Base-by-base conservation (phyloP, 2,888 invertebrate genomes). In the Onchidella celtica region DNA sequence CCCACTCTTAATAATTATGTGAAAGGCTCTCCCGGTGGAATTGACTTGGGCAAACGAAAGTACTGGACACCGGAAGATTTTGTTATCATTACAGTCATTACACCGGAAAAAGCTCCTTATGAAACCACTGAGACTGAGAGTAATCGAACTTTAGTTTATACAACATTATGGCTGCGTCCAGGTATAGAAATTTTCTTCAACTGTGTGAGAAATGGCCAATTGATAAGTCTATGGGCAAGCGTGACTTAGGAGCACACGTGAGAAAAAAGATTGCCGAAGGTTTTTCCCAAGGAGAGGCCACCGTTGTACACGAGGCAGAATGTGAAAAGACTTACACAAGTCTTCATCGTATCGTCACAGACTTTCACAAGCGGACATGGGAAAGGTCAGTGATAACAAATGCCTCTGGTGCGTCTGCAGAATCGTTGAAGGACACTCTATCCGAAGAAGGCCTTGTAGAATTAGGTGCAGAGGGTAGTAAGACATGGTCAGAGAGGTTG, bases 201-300 rank as follows among this genome's bases (percentile, higher is more conserved):
- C 40, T 79, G 47, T 2, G 59, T n/a, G 72, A 79, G 17, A 9
- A 70, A 24, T 79, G 79, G 79, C 79, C 79, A 4, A 32, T 79
- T 17, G 65, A 79, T n/a, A 72, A 79, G 14, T 79, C 72, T 3
- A 79, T 32, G 29, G 70, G 72, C 14, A 72, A 63, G 3, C 59
- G 79, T n/a, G 72, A 70, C 61, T 29, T 79, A 11, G 79, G 79
- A 9, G 40, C 63, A 34, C 36, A 63, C n/a, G 6, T 79, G 11
- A 70, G 72, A 32, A 79, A 72, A 79, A 38, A 63, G 14, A 24
- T 79, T 6, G 17, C 63, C 11, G 47, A 38, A 40, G 68, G 38
- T 24, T 79, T 79, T 61, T 69, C 79, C 21, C 59, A 72, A 11
- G 79, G 70, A 11, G 79, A 79, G 32, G 40, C 72, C n/a, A 69